Conservation (phyloP, 1,140 invertebrate genomes). For the Helicoverpa zea region DNA sequence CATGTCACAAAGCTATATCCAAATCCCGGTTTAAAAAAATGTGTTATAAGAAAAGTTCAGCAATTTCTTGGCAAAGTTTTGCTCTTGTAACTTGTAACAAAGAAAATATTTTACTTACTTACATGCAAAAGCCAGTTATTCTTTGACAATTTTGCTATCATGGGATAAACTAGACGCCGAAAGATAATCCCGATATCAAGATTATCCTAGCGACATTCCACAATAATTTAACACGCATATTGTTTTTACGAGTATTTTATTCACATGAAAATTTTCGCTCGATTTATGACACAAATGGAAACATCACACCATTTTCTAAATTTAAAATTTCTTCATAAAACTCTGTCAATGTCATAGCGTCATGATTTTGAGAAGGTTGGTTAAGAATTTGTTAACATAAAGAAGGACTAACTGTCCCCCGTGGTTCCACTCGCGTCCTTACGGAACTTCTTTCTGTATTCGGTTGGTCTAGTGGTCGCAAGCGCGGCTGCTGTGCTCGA, state of each 20-base stretch:
- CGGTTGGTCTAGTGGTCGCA: too few relatives aligned
- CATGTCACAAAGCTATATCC: neutral
- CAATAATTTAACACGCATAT: slow-evolving; percentile 78
- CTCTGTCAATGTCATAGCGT: slow-evolving; percentile 18
- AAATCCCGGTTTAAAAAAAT: neutral
- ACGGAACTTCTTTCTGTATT: too few relatives aligned
- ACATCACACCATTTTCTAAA: slow-evolving; percentile 65
- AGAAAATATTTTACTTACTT: slow-evolving; percentile 7
- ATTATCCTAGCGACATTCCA: slow-evolving; percentile 77
- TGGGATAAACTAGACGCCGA: slow-evolving; percentile 61
- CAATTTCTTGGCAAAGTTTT: neutral
- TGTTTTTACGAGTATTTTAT: slow-evolving; percentile 57
- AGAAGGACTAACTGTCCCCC: too few relatives aligned
- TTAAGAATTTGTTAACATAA: slow-evolving; percentile 5
- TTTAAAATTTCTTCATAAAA: slow-evolving; percentile 64
- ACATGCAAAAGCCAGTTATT: slow-evolving; percentile 42
- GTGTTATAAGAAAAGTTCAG: neutral
- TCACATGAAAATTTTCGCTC: slow-evolving; percentile 47
- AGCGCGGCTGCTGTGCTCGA: too few relatives aligned
- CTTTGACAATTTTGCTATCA: slow-evolving; percentile 24
- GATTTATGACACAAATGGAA: slow-evolving; percentile 43
- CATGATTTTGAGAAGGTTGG: neutral
- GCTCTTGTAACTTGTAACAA: neutral
- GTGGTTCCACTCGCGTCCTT: too few relatives aligned
- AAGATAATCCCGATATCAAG: slow-evolving; percentile 72